phyloP scores from a whole-genome alignment of 2,797 vertebrate species.

The Danio choprae region DNA sequence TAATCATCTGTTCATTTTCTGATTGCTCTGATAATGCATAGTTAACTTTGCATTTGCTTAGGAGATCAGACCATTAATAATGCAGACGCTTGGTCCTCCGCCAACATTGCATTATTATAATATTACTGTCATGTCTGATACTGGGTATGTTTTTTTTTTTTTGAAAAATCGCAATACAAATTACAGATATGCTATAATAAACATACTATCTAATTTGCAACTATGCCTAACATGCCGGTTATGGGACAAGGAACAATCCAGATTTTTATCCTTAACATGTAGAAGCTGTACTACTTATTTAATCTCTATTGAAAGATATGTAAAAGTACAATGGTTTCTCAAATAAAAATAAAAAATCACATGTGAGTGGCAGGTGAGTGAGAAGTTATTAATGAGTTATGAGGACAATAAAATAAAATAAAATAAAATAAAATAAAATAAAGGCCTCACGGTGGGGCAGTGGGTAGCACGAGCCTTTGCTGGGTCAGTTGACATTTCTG shows the following conservation, averaged over 20 bases:
- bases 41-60: conserved; percentile 47
- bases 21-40: conserved; percentile 47
- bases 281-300: no score
- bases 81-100: background rate
- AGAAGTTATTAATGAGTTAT: no score
- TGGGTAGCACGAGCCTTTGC: no score
- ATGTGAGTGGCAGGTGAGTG: no score
- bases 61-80: conserved; percentile 37
- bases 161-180: background rate
- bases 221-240: background rate
- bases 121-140: conserved; percentile 6
- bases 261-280: background rate
- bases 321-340: no score
- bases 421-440: no score
- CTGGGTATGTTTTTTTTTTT: background rate
- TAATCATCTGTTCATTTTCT: conserved; percentile 36
- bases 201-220: background rate
- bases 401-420: no score
- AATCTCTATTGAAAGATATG: no score
- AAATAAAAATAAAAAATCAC: no score
- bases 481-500: no score
- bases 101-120: conserved; percentile 24
- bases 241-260: background rate
- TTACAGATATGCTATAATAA: background rate
- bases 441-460: no score